phyloP scores from a whole-genome alignment of 2,888 invertebrate genomes.

The Suillia variegata region DNA sequence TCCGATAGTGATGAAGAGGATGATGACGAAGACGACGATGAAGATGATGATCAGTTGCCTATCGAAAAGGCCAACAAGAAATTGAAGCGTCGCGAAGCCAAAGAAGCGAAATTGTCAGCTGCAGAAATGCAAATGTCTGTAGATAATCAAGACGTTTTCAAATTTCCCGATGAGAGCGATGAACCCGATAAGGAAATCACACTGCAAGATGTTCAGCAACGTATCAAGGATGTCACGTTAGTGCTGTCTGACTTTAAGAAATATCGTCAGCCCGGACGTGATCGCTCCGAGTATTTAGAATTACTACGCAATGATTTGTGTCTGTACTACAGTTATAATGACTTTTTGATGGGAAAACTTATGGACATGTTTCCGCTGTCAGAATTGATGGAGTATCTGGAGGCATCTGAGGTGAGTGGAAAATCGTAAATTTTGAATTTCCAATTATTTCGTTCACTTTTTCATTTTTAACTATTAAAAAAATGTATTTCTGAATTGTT shows the following conservation, averaged over 20 bases:
- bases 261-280: constrained; percentile 71
- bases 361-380: constrained; percentile 87
- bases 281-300: constrained; percentile 80
- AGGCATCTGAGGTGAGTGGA: constrained; percentile 83
- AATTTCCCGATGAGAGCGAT: constrained; percentile 78
- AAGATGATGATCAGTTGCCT: constrained; percentile 76
- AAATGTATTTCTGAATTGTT: not conserved
- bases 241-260: constrained; percentile 81
- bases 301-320: constrained; percentile 85
- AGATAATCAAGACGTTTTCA: constrained; percentile 75
- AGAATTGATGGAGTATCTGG: constrained; percentile 91
- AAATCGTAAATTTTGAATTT: not conserved
- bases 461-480: constrained; percentile 1
- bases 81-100: constrained; percentile 74
- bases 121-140: constrained; percentile 84
- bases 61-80: constrained; percentile 84
- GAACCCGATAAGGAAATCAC: constrained; percentile 75
- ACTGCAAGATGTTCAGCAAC: constrained; percentile 83
- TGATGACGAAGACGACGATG: constrained; percentile 58
- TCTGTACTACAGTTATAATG: constrained; percentile 95
- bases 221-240: constrained; percentile 83
- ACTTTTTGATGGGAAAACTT: constrained; percentile 89
- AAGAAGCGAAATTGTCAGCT: constrained; percentile 74
- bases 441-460: not conserved
- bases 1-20: constrained; percentile 57